These are phyloP conservation scores for Halcyon leucocephala DNA, from an alignment of 2,797 vertebrate species.

Conservation along the genomic window DNA sequence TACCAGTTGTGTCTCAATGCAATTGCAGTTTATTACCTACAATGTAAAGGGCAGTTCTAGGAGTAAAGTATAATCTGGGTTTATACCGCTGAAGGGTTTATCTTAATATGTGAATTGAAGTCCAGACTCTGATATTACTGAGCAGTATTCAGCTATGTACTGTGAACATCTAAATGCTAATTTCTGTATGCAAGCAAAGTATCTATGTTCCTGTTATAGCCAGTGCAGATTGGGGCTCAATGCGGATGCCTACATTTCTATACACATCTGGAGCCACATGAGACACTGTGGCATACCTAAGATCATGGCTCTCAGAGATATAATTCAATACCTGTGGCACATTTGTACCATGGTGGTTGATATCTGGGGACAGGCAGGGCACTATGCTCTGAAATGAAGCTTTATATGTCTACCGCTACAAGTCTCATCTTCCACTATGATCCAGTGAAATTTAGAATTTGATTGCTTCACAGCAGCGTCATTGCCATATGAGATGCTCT, in stretches of 20 bases:
- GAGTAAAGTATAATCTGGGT: not conserved
- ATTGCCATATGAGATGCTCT: not conserved
- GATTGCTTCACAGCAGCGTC: not conserved
- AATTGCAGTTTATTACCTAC: not conserved
- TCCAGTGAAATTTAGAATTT: not conserved
- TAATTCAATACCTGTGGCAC: not conserved
- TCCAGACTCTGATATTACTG: not conserved
- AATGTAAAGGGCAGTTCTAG: not conserved
- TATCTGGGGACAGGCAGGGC: not conserved
- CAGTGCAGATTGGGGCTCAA: rapidly evolving
- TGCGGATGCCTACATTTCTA: not conserved
- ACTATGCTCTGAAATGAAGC: not conserved
- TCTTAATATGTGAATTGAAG: not conserved
- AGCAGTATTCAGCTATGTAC: not conserved
- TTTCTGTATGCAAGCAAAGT: not conserved
- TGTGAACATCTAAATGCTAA: not conserved
- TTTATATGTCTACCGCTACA: not conserved
- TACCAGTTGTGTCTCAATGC: not conserved
- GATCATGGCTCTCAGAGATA: not conserved
- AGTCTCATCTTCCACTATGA: not conserved
- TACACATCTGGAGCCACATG: not conserved
- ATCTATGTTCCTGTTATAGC: rapidly evolving
- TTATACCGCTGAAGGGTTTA: not conserved
- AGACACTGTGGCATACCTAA: not conserved
- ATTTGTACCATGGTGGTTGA: rapidly evolving